Percentiles rank a stretch among this genome's conserved stretches.
phyloP scores from a whole-genome alignment of 2,797 vertebrate genomes.

The Rhodeus uyekii region DNA sequence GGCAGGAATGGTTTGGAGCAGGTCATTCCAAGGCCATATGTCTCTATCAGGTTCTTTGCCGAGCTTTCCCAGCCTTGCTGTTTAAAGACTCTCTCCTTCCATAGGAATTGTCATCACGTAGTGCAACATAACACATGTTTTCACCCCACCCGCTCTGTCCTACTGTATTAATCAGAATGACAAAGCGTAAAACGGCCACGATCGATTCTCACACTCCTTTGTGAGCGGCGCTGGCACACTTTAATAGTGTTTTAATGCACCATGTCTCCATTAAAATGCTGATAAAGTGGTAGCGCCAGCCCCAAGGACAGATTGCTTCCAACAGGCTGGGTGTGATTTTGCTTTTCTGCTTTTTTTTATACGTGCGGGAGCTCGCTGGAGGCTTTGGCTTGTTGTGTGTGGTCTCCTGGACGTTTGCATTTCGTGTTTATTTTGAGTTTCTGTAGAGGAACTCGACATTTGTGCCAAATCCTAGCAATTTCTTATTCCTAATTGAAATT shows the following conservation, averaged over 20 bases:
- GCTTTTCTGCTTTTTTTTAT: no score
- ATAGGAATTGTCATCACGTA: background rate
- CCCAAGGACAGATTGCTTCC: slow-evolving; percentile 34
- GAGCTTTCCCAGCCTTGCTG: background rate
- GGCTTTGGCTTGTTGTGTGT: slow-evolving; percentile 20
- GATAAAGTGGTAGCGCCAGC: slow-evolving; percentile 25
- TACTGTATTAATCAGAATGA: slow-evolving; percentile 49
- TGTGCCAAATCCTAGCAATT: background rate
- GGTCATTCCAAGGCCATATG: slow-evolving; percentile 39
- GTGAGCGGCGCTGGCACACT: slow-evolving; percentile 25
- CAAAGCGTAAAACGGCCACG: slow-evolving; percentile 17
- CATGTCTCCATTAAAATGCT: slow-evolving; percentile 46
- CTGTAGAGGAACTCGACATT: background rate
- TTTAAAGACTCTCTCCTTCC: background rate
- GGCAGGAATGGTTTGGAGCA: background rate
- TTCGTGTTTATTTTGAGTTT: background rate
- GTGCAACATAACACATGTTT: background rate
- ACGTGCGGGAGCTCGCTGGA: background rate
- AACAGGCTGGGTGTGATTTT: slow-evolving; percentile 12
- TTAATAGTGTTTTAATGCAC: slow-evolving; percentile 52
- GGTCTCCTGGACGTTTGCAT: background rate
- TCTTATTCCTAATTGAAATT: no score
- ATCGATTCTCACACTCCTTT: slow-evolving; percentile 28
- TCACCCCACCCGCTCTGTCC: background rate
- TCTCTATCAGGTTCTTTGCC: background rate